These are phyloP conservation scores for Aphidius colemani DNA, from an alignment of 2,888 invertebrate species.

Conservation along the genomic window DNA sequence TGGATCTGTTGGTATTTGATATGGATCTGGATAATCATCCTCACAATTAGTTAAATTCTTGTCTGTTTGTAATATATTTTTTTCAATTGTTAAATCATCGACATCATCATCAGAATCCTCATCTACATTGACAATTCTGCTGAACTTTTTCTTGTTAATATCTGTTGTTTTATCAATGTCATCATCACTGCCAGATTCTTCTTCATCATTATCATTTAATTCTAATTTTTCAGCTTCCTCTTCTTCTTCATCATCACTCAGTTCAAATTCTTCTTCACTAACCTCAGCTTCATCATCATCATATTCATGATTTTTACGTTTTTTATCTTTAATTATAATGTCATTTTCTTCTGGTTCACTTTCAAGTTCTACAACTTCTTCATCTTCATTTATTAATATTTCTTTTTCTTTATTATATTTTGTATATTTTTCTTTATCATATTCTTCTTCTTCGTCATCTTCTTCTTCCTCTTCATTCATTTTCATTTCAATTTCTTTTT, in stretches of 20 bases:
- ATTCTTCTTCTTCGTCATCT: slow-evolving; percentile 51
- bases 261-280: slow-evolving; percentile 60
- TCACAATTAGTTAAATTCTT: slow-evolving; percentile 39
- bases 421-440: slow-evolving; percentile 38
- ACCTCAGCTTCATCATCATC: slow-evolving; percentile 63
- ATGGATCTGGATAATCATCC: slow-evolving; percentile 27
- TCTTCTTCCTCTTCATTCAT: slow-evolving; percentile 61
- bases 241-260: slow-evolving; percentile 53
- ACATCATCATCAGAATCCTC: slow-evolving; percentile 37
- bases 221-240: slow-evolving; percentile 60
- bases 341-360: slow-evolving; percentile 57
- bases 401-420: slow-evolving; percentile 43
- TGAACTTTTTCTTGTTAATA: slow-evolving; percentile 37
- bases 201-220: slow-evolving; percentile 63
- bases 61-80: slow-evolving; percentile 31
- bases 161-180: slow-evolving; percentile 27
- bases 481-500: slow-evolving; percentile 63
- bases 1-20: slow-evolving; percentile 24
- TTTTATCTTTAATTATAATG: slow-evolving; percentile 41
- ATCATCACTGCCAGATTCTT: slow-evolving; percentile 38
- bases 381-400: slow-evolving; percentile 54
- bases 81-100: slow-evolving; percentile 1
- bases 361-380: slow-evolving; percentile 44
- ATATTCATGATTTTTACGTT: slow-evolving; percentile 50
- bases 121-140: slow-evolving; percentile 45